Evolutionary conservation across 2,888 invertebrate species (phyloP), one percentile per base, ranked within the genome.

Genomic region (Drosophila dives): DNA sequence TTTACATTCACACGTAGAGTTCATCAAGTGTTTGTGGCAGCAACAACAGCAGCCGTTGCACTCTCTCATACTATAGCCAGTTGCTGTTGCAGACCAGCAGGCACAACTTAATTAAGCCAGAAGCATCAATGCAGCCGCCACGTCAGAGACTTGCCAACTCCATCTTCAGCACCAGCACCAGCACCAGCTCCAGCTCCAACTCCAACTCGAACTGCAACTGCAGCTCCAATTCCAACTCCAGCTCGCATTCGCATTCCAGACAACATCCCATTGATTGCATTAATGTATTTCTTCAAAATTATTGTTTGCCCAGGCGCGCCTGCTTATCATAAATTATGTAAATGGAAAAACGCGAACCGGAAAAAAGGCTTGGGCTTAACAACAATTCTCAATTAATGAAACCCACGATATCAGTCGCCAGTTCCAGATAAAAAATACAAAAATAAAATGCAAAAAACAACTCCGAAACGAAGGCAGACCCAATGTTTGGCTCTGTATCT

Each of bases 301-400:
- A 92, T 91, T 92, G 91, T 91, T 91, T 91, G 91, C 83, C 82
- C 92, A 89, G 83, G 89, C 91, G 89, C 91, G 91, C 89, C 89
- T 89, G 91, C 91, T 91, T 92, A 91, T 91, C 92, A 91, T 92
- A 92, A 92, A 91, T 92, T 92, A 92, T 92, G 92, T 91, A 91
- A 92, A 92, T 92, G 90, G 89, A 83, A 89, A 88, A 86, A 86
- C 81, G 90, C 75, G 77, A 86, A 80, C 74, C 89, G 87, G 91
- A 86, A 86, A 85, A 89, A 89, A 90, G 91, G 81, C 91, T 78
- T 78, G 80, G 81, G 70, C 71, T 84, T 87, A 91, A 91, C 91
- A 92, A 80, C 91, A 89, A 88, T 92, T 91, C 92, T 91, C 91
- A 92, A 91, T 91, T 91, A 91, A 90, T 92, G 92, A 92, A 92